Evolutionary conservation across 2,888 invertebrate species (phyloP).

Genomic region (Drosophila hamatofila): DNA sequence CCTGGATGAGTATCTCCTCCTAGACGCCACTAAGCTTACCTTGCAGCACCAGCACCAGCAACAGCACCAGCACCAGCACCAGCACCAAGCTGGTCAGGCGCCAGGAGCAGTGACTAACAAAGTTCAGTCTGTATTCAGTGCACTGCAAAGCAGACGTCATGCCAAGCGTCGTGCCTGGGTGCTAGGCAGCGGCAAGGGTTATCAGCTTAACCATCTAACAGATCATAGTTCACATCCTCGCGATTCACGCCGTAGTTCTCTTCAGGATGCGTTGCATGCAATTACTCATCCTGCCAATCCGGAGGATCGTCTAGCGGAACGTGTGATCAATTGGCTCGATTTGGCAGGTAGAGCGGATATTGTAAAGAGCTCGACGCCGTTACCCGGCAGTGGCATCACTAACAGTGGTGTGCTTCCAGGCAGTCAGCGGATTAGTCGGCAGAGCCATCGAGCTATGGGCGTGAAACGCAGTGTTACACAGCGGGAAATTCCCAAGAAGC

Average conservation of each 20-base stretch:
- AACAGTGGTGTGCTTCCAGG: slow-evolving; percentile 37
- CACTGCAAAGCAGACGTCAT: slow-evolving; percentile 55
- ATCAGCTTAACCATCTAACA: slow-evolving; percentile 50
- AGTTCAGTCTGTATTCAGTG: slow-evolving; percentile 19
- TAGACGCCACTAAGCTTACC: slow-evolving; percentile 69
- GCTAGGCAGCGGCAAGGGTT: slow-evolving; percentile 51
- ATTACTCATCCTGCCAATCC: slow-evolving; percentile 60
- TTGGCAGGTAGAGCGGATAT: slow-evolving; percentile 88
- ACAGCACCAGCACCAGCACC: slow-evolving; percentile 41
- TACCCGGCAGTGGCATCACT: slow-evolving; percentile 34
- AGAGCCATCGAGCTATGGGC: slow-evolving; percentile 40
- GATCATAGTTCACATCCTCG: slow-evolving; percentile 57
- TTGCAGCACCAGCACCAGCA: slow-evolving; percentile 69
- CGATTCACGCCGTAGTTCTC: slow-evolving; percentile 80
- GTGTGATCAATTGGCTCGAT: slow-evolving; percentile 93
- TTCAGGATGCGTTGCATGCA: slow-evolving; percentile 71
- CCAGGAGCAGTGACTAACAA: slow-evolving; percentile 32
- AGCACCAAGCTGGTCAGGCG: slow-evolving; percentile 32
- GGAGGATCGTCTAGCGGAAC: slow-evolving; percentile 87
- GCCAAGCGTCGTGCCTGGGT: slow-evolving; percentile 57
- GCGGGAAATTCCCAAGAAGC: slow-evolving; percentile 46
- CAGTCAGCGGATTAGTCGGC: slow-evolving; percentile 42
- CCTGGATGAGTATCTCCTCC: slow-evolving; percentile 59
- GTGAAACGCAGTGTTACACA: slow-evolving; percentile 48
- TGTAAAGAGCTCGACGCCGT: slow-evolving; percentile 52